Base-by-base conservation (phyloP, 2,888 invertebrate species). In the Marronus borbonicus region DNA sequence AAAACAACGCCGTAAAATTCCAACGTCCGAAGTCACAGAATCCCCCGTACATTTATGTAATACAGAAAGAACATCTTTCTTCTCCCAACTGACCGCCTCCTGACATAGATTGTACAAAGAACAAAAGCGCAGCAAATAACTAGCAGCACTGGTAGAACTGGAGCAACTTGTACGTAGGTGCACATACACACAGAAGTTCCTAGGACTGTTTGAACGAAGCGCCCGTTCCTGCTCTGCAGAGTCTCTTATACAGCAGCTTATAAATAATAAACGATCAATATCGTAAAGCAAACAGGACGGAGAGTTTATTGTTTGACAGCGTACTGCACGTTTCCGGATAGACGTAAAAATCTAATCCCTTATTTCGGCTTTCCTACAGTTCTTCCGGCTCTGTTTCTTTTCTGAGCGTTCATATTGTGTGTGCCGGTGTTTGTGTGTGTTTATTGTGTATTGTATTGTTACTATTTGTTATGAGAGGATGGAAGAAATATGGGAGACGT, bases 201-300 rank as follows among this genome's bases (percentile, higher is more conserved):
- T 66, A 3, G 14, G 31, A 36, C 4, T 28, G 62, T 62, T 24
- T 28, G 55, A 14, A 31, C 49, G 72, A n/a, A 62, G 28, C 36
- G 20, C 8, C 24, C 24, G 24, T 44, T 49, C 44, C 31, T 75
- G 58, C n/a, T 39, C 39, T 12, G 44, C 10, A 44, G 12, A 44
- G 31, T 5, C 5, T 36, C 31, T 36, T 36, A 36, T 36, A 36
- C 31, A 3, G 52, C 39, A 49, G 69, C 49, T 55, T 69, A 68
- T 76, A 68, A 76, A 77, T 68, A 77, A 77, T 69, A 70, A 69
- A 62, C 50, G 77, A 77, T 60, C 77, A 77, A 77, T 77, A 70
- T 70, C 69, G 36, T 31, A 70, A 77, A 68, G 70, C 44, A 77
- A 70, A 69, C 77, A 62, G 52, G 20, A 8, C 20, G 20, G 55